Base-by-base conservation (phyloP, 2,113 vertebrate genomes). In the Ceyx margarethae region DNA sequence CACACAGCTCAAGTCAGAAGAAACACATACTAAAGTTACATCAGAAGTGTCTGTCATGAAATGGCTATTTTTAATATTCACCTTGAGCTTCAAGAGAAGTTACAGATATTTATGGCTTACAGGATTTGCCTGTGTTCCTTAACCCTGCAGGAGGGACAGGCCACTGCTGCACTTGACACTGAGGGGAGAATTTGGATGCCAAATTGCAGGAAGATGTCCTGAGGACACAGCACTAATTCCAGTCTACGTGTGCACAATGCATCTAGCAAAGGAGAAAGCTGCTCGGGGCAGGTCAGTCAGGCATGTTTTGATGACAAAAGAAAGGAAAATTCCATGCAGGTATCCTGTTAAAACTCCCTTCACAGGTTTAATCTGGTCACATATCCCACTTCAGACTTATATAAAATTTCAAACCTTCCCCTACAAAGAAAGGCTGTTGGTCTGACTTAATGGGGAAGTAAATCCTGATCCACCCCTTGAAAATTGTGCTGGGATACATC, bases 31-130 rank as follows among this genome's bases (percentile, higher is more conserved):
- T 80, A 69, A 80, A 76, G 60, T 54, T 10, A 25, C 33, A 80
- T 58, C 81, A 73, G 1, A 84, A 66, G n/a, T 76, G 50, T 28
- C 22, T 3, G 58, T 22, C 68, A 53, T 40, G 65, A 85, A 40
- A 89, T 12, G 48, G 45, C 80, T 92, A 66, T 81, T 95, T 92
- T 81, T 84, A 74, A 85, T 66, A 76, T 87, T 89, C 62, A 87
- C 87, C 75, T 77, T 92, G 81, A 76, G 56, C 46, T 62, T 79
- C 6, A 11, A 69, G 42, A 81, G 58, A 84, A 2, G 1, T 79
- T 80, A 58, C 35, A 73, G 62, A 31, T 37, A 7, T 69, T 94
- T 69, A 31, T 60, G 58, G 16, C 42, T 79, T 48, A 16, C 12
- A 64, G 69, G 46, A 69, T 90, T 66, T 90, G 22, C 6, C 35